Base-by-base conservation (phyloP, 2,797 vertebrate species). In the Epinephelus coioides region DNA sequence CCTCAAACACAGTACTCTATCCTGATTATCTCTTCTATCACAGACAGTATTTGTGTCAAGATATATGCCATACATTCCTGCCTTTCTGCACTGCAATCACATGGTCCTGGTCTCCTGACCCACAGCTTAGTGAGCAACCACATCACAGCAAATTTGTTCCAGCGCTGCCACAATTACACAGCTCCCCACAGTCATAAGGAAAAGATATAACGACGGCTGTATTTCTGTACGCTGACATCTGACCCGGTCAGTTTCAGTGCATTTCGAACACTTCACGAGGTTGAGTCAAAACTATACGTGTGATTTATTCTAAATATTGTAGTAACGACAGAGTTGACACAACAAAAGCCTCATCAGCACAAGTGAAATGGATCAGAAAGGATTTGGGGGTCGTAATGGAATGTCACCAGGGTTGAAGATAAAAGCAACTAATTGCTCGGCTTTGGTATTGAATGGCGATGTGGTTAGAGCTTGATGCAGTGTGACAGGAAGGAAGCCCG, bases 391-490 rank as follows among this genome's bases (percentile, higher is more conserved):
- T 90, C 91, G 85, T 85, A 70, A 85, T 74, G 92, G 92, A 95
- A 94, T 90, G 91, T 86, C 73, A 87, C 73, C 82, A 77, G 75
- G 81, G 82, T 88, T 91, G 68, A 59, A 92, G 84, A 94, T 94
- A 88, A 94, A 95, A 95, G 86, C 25, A 71, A 89, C 80, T 94
- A 93, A 95, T 94, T 94, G 91, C 88, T 93, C 21, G 51, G 79
- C 87, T 76, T 66, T 91, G 79, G 73, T 84, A 66, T 40, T 91
- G 79, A 93, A 91, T 82, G 79, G 88, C 54, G 55, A 60, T 66
- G 65, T 70, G 80, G 81, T 78, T 73, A 23, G 73, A 88, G 79
- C 72, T 50, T 89, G 84, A 94, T 90, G 77, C 63, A 70, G 7
- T 76, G 79, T 88, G 91, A 89, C 83, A 87, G 1, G 18, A 84